phyloP scores from a whole-genome alignment of 2,113 vertebrate species.

The Pterophyllum scalare region DNA sequence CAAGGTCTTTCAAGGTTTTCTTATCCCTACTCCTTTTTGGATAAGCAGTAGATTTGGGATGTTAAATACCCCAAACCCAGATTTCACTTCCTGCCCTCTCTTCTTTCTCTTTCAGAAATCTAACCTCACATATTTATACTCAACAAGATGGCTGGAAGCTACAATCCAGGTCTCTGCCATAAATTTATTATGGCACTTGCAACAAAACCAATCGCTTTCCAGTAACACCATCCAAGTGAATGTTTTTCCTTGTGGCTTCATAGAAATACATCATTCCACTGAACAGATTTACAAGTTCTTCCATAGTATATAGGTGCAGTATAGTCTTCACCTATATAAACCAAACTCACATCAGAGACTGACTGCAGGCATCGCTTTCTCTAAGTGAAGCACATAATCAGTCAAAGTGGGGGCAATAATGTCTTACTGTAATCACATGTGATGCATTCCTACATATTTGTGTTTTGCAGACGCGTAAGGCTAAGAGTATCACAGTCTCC shows the following conservation, averaged over 20 bases:
- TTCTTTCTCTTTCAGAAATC: conserved; percentile 33
- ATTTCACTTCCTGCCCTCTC: conserved; percentile 6
- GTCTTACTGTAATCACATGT: conserved; percentile 19
- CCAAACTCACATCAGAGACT: conserved; percentile 31
- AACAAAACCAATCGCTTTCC: conserved; percentile 46
- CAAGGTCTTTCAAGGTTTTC: conserved; percentile 40
- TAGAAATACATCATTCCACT: conserved; percentile 17
- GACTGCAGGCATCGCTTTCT: conserved; percentile 38
- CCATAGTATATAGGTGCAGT: not conserved
- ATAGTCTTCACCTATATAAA: not conserved
- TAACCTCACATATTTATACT: conserved; percentile 31
- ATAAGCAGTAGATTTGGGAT: conserved; percentile 41
- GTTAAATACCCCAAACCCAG: conserved; percentile 36
- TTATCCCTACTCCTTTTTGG: conserved; percentile 16
- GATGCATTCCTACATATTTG: conserved; percentile 46
- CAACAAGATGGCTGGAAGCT: conserved; percentile 26
- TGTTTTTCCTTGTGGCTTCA: conserved; percentile 37
- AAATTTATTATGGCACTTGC: conserved; percentile 50
- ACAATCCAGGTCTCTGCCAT: conserved; percentile 24
- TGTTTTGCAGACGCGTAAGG: conserved; percentile 17
- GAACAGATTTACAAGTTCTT: conserved; percentile 47
- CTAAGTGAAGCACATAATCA: conserved; percentile 47
- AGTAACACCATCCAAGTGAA: conserved; percentile 43
- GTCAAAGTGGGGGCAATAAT: conserved; percentile 39
- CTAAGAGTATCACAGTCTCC: conserved; percentile 52